A percentile compares a stretch with the other conserved stretches of the same genome.
phyloP scores from a whole-genome alignment of 2,888 invertebrate species.

The Brenthis daphne region DNA sequence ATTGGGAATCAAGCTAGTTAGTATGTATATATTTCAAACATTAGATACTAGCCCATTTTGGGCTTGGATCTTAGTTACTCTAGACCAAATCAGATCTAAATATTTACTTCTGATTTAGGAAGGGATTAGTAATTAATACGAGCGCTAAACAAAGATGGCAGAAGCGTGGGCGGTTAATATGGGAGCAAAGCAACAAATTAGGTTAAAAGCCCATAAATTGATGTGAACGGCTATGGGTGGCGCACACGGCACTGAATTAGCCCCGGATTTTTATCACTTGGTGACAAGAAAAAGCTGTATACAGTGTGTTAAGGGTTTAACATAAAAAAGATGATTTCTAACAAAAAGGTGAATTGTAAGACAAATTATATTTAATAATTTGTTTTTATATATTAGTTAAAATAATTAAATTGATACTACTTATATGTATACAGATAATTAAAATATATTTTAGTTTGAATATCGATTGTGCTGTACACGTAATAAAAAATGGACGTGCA shows the following conservation, averaged over 20 bases:
- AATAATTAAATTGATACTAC: background rate
- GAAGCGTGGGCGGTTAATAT: constrained; percentile 49
- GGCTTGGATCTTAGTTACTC: no score
- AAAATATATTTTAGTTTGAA: background rate
- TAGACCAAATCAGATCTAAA: background rate
- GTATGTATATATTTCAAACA: no score
- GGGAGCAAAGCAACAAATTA: constrained; percentile 73
- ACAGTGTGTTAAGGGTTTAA: constrained; percentile 57
- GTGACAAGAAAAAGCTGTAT: constrained; percentile 71
- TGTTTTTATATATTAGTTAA: background rate
- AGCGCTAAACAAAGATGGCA: constrained; percentile 39
- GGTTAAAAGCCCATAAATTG: constrained; percentile 81
- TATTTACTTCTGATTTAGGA: constrained; percentile 27
- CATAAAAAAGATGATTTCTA: background rate
- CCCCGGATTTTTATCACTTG: constrained; percentile 73
- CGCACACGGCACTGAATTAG: constrained; percentile 74
- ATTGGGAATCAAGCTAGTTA: no score
- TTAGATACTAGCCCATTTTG: no score
- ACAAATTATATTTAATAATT: background rate
- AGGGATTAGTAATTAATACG: constrained; percentile 34
- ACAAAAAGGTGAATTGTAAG: background rate
- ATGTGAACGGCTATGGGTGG: constrained; percentile 77
- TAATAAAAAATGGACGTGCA: constrained; percentile 3
- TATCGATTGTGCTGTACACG: no score
- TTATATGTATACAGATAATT: no score